These are phyloP conservation scores for Gobionotothen gibberifrons DNA, from an alignment of 2,797 vertebrate genomes.

Conservation along the genomic window DNA sequence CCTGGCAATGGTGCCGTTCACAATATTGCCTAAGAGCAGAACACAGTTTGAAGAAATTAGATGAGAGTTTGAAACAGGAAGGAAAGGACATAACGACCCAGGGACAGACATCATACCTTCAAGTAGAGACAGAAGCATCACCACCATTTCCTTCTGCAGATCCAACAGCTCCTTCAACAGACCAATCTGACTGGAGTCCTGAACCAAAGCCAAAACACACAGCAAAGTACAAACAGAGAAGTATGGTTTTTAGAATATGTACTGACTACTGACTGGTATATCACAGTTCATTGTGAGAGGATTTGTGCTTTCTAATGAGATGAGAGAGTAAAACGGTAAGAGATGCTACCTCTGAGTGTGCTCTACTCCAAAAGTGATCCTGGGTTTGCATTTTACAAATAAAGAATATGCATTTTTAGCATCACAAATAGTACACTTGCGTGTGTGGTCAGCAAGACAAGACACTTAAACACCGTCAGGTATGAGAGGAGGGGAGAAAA, in stretches of 20 bases:
- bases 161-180: conserved; percentile 95
- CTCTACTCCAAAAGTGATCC: conserved; percentile 90
- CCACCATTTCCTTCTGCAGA: conserved; percentile 98
- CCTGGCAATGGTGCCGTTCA: conserved; percentile 94
- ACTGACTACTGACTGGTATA: neutral
- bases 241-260: conserved; percentile 16
- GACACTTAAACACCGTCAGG: conserved; percentile 28
- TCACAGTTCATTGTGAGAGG: conserved; percentile 30
- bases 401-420: conserved; percentile 74
- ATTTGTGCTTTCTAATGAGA: conserved; percentile 37
- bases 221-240: conserved; percentile 40
- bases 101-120: conserved; percentile 83
- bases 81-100: neutral
- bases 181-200: conserved; percentile 96
- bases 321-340: conserved; percentile 9
- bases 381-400: conserved; percentile 85
- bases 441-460: conserved; percentile 46
- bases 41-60: neutral
- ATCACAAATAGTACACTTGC: conserved; percentile 34
- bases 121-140: conserved; percentile 95
- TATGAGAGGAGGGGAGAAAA: conserved; percentile 34
- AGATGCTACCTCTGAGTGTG: conserved; percentile 88
- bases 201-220: conserved; percentile 22
- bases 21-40: conserved; percentile 88
- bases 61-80: neutral